Conservation (phyloP, 2,113 vertebrate species). For the Apaloderma vittatum region DNA sequence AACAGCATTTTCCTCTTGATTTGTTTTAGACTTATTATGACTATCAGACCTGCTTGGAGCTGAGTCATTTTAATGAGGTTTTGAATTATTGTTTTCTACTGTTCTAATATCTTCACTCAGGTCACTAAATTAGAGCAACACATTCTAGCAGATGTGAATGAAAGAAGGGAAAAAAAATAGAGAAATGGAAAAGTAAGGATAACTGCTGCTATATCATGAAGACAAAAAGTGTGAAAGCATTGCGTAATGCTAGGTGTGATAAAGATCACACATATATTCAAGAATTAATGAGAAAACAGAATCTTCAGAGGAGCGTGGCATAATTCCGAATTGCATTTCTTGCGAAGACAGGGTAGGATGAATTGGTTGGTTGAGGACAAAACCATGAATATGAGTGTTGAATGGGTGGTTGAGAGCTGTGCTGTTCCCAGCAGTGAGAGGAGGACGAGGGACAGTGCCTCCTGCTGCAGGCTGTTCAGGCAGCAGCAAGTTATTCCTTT, state of each 20-base stretch:
- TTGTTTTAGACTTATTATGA: background rate
- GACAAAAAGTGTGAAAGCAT: slow-evolving; percentile 4
- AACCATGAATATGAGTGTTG: background rate
- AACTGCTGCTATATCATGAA: slow-evolving; percentile 34
- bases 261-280: slow-evolving; percentile 25
- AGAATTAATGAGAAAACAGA: slow-evolving; percentile 58
- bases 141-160: background rate
- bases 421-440: background rate
- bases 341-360: background rate
- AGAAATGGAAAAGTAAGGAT: slow-evolving; percentile 10
- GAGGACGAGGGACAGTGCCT: accelerated
- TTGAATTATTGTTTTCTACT: slow-evolving; percentile 63
- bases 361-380: background rate
- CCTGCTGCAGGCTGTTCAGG: background rate
- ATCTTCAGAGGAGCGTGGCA: slow-evolving; percentile 12
- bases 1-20: background rate
- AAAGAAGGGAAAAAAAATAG: background rate
- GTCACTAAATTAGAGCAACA: slow-evolving; percentile 58
- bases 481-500: background rate
- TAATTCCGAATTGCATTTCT: slow-evolving; percentile 8
- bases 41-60: background rate
- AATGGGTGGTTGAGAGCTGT: background rate
- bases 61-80: slow-evolving; percentile 71
- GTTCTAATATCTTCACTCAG: slow-evolving; percentile 36
- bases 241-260: slow-evolving; percentile 2